phyloP scores from a whole-genome alignment of 2,113 vertebrate species.

The Todiramphus saurophagus region DNA sequence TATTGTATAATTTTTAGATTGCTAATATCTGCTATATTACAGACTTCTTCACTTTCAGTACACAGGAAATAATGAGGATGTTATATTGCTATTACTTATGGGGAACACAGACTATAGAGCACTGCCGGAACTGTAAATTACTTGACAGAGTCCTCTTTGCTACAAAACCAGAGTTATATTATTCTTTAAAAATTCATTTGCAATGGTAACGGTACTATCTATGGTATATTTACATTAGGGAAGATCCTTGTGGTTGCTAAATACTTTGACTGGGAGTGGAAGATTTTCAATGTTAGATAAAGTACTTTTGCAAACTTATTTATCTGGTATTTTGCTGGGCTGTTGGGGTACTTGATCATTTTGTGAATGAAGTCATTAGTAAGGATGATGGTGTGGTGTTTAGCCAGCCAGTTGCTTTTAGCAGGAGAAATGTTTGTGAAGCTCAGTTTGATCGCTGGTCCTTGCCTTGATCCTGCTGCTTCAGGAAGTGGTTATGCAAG shows the following conservation, averaged over 20 bases:
- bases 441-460: background rate
- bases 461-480: background rate
- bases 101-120: background rate
- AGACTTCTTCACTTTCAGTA: background rate
- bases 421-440: background rate
- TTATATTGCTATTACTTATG: background rate
- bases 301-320: background rate
- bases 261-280: background rate
- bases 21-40: background rate
- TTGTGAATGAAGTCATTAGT: background rate
- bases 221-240: background rate
- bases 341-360: background rate
- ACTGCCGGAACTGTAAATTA: background rate
- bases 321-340: background rate
- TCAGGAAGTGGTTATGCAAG: background rate
- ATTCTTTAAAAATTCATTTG: background rate
- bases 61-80: background rate
- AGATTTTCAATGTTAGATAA: background rate
- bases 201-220: background rate
- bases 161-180: background rate
- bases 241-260: background rate
- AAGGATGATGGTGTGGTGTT: background rate
- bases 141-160: background rate
- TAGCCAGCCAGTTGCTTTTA: background rate
- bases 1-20: background rate